Conservation (phyloP, 2,888 invertebrate genomes). For the Argyra leucocephala region DNA sequence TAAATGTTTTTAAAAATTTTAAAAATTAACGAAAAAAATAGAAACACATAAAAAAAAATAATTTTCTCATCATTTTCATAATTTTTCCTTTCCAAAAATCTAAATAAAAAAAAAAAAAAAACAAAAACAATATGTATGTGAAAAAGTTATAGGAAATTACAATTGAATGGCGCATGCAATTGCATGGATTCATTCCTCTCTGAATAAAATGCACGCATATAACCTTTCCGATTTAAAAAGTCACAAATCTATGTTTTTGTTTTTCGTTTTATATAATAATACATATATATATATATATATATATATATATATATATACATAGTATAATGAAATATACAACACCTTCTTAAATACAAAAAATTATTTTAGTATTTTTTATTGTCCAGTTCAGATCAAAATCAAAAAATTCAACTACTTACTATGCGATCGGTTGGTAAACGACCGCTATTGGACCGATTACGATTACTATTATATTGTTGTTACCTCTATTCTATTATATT, state of each 20-base stretch:
- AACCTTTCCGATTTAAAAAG: slow-evolving; percentile 2
- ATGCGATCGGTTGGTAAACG: neutral
- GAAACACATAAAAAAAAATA: neutral
- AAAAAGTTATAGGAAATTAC: neutral
- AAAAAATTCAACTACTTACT: neutral
- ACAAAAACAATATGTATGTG: neutral
- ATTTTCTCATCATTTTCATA: neutral
- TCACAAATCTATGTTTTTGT: neutral
- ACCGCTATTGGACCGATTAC: neutral
- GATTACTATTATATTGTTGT: neutral
- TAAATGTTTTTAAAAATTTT: neutral
- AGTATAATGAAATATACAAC: too few relatives aligned
- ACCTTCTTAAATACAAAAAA: too few relatives aligned
- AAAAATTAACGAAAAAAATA: neutral
- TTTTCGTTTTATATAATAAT: neutral
- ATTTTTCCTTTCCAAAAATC: neutral
- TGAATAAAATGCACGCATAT: neutral
- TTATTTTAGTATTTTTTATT: neutral
- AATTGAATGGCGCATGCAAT: neutral
- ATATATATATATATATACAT: too few relatives aligned
- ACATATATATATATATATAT: too few relatives aligned
- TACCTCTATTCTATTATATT: neutral
- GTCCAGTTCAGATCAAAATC: neutral
- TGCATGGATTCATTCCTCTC: neutral
- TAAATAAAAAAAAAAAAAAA: neutral